Base-by-base conservation (phyloP, 2,888 invertebrate genomes). In the Nysson spinosus region DNA sequence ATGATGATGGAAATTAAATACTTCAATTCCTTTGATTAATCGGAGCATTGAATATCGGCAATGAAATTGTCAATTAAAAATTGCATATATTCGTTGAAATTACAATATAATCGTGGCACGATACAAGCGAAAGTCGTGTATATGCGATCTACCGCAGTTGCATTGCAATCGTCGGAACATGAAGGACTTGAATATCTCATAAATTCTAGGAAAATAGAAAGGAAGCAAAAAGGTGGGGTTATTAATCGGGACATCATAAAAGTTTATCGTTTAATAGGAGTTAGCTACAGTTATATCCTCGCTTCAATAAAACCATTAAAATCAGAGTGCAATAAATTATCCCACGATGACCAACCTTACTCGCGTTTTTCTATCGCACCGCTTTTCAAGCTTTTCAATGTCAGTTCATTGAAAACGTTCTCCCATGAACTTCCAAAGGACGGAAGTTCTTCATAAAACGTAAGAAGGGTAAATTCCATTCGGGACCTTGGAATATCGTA, bases 241-340 rank as follows among this genome's bases (percentile, higher is more conserved):
- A 35, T 35, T 16, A 16, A 35, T 35, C 1, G 16, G 16, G 16
- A 9, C 35, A 5, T n/a, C n/a, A n/a, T n/a, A n/a, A n/a, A 16
- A 7, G 7, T 3, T 17, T 20, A 4, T 19, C 11, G 19, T 42
- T 42, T 24, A 42, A 19, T 42, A 14, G 16, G 14, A 42, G 26
- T 19, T 26, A 26, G 42, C 24, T 42, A 26, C 26, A 9, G 30
- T 11, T n/a, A n/a, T n/a, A 22, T 20, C 26, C 26, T 16, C 5
- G 12, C 26, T 3, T 14, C 55, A 55, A 55, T 55, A 55, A 55
- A 55, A 28, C 39, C 28, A 46, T 55, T 46, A 39, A 39, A 55
- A 46, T 39, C 46, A 46, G 20, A 16, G 39, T 35, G 37, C 28
- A 46, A 37, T 55, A 55, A 55, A 46, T 55, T 37, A 55, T 20